These are phyloP conservation scores for Lasioglossum baleicum DNA, from an alignment of 1,140 invertebrate genomes.

Conservation along the genomic window DNA sequence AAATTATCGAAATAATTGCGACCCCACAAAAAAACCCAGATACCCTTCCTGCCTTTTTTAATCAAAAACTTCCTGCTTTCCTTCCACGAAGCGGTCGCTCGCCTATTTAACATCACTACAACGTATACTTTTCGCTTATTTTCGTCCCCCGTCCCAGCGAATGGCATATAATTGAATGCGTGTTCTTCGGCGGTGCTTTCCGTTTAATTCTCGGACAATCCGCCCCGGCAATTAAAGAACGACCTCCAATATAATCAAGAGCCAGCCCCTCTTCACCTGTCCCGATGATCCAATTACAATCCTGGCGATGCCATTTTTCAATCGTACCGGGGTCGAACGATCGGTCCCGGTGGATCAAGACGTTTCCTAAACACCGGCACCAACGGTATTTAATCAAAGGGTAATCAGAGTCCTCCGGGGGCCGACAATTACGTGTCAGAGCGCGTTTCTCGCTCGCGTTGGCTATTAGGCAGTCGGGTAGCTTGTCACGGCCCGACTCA, in stretches of 20 bases:
- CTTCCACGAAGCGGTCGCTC: no score
- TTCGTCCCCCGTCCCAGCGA: no score
- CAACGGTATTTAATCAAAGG: not conserved
- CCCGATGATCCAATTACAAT: not conserved
- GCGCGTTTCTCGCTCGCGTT: not conserved
- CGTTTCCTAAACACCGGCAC: not conserved
- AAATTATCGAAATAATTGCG: no score
- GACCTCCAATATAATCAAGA: no score
- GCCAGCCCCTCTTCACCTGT: not conserved
- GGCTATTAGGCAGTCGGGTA: not conserved
- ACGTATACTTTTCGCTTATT: no score
- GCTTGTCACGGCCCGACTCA: conserved; percentile 6
- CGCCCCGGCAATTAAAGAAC: not conserved
- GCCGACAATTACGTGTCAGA: conserved; percentile 8
- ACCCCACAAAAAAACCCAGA: no score
- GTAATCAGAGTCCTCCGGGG: not conserved
- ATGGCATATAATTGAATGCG: no score
- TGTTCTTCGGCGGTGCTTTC: no score
- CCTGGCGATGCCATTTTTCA: not conserved
- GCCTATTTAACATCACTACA: no score
- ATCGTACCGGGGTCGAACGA: not conserved
- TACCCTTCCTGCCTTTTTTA: no score
- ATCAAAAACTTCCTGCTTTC: no score
- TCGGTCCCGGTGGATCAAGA: not conserved
- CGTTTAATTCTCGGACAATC: not conserved